Base-by-base conservation (phyloP, 2,888 invertebrate species). In the Thymelicus sylvestris region DNA sequence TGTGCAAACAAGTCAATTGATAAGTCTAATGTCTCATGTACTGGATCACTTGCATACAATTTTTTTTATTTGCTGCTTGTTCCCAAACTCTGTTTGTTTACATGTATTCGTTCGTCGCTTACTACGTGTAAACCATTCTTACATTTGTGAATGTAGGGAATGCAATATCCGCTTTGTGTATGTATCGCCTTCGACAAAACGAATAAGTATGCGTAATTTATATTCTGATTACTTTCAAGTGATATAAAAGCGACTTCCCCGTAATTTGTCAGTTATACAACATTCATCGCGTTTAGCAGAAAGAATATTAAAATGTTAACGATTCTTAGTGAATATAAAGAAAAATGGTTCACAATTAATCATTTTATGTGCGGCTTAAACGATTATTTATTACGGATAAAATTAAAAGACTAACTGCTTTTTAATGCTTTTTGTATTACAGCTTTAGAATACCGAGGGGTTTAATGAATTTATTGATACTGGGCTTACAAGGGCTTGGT, bases 401-500 rank as follows among this genome's bases (percentile, higher is more conserved):
- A n/a, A 47, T 47, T 47, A 47, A 48, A 48, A n/a, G 48, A 48
- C n/a, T 48, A n/a, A 48, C 12, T 48, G 48, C n/a, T n/a, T 48
- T 48, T 48, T n/a, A 48, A 48, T 48, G 48, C 13, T 48, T 47
- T 47, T 48, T n/a, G 48, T n/a, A n/a, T 48, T n/a, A n/a, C 13
- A 48, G 48, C 48, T n/a, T 48, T 48, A 48, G 12, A n/a, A 4
- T 12, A 48, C 6, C 48, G 48, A 48, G n/a, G 0, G 6, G n/a
- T 48, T 48, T 48, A 48, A 48, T n/a, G 4, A 48, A 5, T 48
- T 48, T n/a, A 15, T 48, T n/a, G n/a, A n/a, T n/a, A 48, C 0
- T 31, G 31, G 31, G 31, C 3, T 31, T 31, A 31, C 3, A 31
- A 31, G 31, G 31, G 31, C 3, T 31, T 31, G 31, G 31, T 31